Conservation (phyloP, 2,888 invertebrate species). For the Alentia gelatinosa region DNA sequence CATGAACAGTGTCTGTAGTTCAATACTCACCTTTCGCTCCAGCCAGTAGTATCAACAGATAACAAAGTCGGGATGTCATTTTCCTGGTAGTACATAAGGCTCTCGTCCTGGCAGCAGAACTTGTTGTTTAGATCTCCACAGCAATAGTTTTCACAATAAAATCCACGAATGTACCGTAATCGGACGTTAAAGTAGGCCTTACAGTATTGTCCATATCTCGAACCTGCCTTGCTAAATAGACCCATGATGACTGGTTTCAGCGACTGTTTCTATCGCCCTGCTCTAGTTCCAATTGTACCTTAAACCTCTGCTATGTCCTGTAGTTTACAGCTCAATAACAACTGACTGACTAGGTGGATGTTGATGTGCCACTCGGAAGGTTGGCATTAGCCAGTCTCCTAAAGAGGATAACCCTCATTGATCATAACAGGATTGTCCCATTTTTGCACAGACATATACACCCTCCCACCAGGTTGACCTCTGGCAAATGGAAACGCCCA, state of each 20-base stretch:
- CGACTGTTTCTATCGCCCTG: too few species aligned
- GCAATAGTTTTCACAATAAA: slow-evolving; percentile 4
- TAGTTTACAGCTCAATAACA: too few species aligned
- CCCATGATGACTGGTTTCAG: neutral
- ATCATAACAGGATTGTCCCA: too few species aligned
- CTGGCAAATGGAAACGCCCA: too few species aligned
- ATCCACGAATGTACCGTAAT: neutral
- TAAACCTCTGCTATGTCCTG: too few species aligned
- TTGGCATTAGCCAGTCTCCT: too few species aligned
- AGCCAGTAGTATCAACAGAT: neutral
- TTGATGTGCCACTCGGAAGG: too few species aligned
- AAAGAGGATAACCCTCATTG: too few species aligned
- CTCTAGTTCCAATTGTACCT: too few species aligned
- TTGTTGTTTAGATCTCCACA: neutral
- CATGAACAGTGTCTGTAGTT: neutral
- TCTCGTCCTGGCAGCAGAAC: neutral
- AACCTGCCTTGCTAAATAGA: neutral
- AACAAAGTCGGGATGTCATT: neutral
- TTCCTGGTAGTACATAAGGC: neutral
- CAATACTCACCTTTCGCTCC: neutral
- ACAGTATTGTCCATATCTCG: neutral
- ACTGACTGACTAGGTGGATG: too few species aligned
- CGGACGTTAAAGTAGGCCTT: neutral
- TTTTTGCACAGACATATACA: too few species aligned
- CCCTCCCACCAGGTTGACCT: too few species aligned